Base-by-base conservation (phyloP, 1,140 invertebrate species). In the Limonius californicus region DNA sequence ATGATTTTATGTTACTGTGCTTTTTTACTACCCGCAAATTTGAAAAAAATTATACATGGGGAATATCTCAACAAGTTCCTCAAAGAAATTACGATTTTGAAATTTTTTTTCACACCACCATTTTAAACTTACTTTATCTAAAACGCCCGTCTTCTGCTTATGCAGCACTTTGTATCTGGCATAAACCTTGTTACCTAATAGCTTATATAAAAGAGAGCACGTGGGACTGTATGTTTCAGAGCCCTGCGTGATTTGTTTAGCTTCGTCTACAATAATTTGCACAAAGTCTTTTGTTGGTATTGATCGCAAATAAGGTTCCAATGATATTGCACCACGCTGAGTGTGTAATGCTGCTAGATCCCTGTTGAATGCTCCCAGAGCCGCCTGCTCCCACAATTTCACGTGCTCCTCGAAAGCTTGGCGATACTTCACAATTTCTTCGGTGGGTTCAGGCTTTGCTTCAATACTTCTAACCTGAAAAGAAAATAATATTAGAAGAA, bases 171-270 rank as follows among this genome's bases (percentile, higher is more conserved):
- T 81, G 72, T 74, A 85, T 78, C 83, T 82, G 14, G 78, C 70
- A 71, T 82, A 85, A 16, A 91, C 86, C 74, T 86, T 82, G n/a
- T 76, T 72, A 16, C 92, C 92, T 0, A 95, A 71, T n/a, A 84
- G 78, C 63, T 78, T 77, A 69, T 89, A 86, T 9, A 95, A 75
- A 30, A 82, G 71, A 53, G 76, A 79, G 1, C 88, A 77, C 1
- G 84, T 83, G 0, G 87, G 87, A 76, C 91, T 94, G 74, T 87
- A 95, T 0, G 84, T 85, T 70, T 93, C 89, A 0, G 91, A 93
- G 1, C 87, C 87, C 68, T 87, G 81, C 0, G 87, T 85, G 12
- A 94, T 61, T 53, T 68, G 68, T 55, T 66, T 73, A 2, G 68
- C 73, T 62, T 76, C 76, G 9, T 74, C 71, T 1, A 76, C 50